Evolutionary conservation across 2,888 invertebrate species (phyloP).

Genomic region (Chaetoderma sp.): DNA sequence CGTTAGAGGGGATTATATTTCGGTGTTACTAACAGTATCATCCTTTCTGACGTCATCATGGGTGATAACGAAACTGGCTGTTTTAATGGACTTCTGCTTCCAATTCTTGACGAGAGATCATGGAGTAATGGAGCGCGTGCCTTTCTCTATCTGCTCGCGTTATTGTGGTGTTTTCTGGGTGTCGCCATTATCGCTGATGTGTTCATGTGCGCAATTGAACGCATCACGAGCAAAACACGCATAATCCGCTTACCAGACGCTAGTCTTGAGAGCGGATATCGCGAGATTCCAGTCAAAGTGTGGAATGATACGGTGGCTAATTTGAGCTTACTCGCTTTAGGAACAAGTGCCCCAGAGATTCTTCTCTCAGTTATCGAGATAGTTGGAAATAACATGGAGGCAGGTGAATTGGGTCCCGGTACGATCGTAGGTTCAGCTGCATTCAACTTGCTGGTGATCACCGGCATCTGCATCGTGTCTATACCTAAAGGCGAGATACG

Average conservation of each 20-base stretch:
- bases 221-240: slow-evolving; percentile 73
- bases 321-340: slow-evolving; percentile 73
- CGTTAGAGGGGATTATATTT: too few relatives aligned
- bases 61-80: neutral
- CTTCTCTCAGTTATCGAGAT: slow-evolving; percentile 73
- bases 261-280: slow-evolving; percentile 51
- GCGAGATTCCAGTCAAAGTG: slow-evolving; percentile 70
- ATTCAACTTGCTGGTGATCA: slow-evolving; percentile 74
- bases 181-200: slow-evolving; percentile 75
- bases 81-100: slow-evolving; percentile 68
- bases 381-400: slow-evolving; percentile 68
- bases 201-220: slow-evolving; percentile 75
- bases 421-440: slow-evolving; percentile 76
- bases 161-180: slow-evolving; percentile 74
- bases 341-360: slow-evolving; percentile 74
- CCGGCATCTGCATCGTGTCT: slow-evolving; percentile 72
- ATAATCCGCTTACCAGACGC: slow-evolving; percentile 66
- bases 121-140: slow-evolving; percentile 70
- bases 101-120: slow-evolving; percentile 70
- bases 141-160: slow-evolving; percentile 71
- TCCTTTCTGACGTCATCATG: too few relatives aligned
- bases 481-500: slow-evolving; percentile 71
- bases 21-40: too few relatives aligned
- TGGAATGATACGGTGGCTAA: slow-evolving; percentile 75
- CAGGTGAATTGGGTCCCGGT: slow-evolving; percentile 73